Percentiles rank a stretch among this genome's conserved stretches.
These are phyloP conservation scores for Xiphophorus couchianus DNA, from an alignment of 2,113 vertebrate species.

Conservation along the genomic window DNA sequence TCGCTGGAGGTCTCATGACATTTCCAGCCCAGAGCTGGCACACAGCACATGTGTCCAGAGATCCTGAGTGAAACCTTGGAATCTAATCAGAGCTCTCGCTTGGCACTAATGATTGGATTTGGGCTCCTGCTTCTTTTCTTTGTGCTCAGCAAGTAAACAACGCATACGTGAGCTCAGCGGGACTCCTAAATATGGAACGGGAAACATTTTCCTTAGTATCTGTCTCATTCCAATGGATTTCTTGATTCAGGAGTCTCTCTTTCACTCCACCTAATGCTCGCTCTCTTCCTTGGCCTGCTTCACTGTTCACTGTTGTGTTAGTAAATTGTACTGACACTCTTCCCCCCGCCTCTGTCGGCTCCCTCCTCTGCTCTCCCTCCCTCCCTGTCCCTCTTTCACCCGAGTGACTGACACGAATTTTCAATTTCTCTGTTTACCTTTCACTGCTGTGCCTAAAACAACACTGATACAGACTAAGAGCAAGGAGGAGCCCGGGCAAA, in stretches of 20 bases:
- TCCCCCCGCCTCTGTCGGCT: constrained; percentile 58
- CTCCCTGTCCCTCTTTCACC: constrained; percentile 75
- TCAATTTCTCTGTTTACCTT: constrained; percentile 87
- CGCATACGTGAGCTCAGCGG: constrained; percentile 20
- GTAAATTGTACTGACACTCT: constrained; percentile 83
- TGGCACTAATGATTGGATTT: constrained; percentile 61
- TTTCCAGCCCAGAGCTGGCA: constrained; percentile 56
- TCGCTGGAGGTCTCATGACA: constrained; percentile 64
- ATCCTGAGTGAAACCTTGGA: constrained; percentile 56
- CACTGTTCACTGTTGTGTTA: constrained; percentile 84
- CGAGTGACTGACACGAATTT: constrained; percentile 85
- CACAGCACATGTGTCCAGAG: constrained; percentile 66
- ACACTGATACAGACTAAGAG: constrained; percentile 75
- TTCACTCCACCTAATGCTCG: constrained; percentile 46
- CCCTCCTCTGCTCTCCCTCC: constrained; percentile 53
- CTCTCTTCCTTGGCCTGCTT: constrained; percentile 72
- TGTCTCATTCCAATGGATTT: constrained; percentile 53
- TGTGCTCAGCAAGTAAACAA: constrained; percentile 36
- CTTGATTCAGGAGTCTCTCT: constrained; percentile 55
- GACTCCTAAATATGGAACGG: constrained; percentile 24
- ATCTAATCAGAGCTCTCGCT: constrained; percentile 67
- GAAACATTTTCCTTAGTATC: constrained; percentile 31
- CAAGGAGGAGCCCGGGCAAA: constrained; percentile 27
- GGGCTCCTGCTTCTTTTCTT: constrained; percentile 32
- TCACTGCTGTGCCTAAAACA: constrained; percentile 85